These are phyloP conservation scores for Porites lobata DNA, from an alignment of 92 coral and sea anemone species.

Conservation along the genomic window DNA sequence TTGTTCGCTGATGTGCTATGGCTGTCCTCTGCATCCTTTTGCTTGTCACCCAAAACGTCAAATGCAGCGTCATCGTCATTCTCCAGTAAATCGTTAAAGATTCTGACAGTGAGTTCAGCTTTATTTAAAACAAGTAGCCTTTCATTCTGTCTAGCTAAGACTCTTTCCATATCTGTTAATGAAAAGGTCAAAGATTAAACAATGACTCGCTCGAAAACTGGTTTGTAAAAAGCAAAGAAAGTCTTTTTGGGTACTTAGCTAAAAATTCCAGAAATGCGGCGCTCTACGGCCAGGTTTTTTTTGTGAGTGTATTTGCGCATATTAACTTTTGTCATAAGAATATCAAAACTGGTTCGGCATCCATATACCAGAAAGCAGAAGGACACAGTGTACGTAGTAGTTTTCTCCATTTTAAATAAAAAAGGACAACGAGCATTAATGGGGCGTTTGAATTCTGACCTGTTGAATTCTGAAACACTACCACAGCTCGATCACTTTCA, in stretches of 20 bases:
- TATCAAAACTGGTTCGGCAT: no score
- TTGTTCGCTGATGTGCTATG: not conserved
- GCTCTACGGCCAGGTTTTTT: no score
- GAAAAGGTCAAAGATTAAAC: not conserved
- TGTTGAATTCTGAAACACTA: conserved; percentile 65
- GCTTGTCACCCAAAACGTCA: not conserved
- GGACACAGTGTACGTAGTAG: no score
- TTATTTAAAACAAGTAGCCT: conserved; percentile 45
- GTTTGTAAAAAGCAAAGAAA: no score
- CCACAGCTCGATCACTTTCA: conserved; percentile 70
- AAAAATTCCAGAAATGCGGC: no score
- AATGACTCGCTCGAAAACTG: not conserved
- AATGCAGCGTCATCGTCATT: conserved; percentile 16
- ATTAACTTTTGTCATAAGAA: no score
- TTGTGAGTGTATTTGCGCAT: no score
- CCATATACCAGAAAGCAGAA: no score
- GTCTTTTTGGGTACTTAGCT: no score
- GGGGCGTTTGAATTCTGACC: conserved; percentile 50
- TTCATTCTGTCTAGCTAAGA: conserved; percentile 14
- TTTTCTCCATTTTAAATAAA: not conserved
- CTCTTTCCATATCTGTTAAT: conserved; percentile 49
- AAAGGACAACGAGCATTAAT: not conserved
- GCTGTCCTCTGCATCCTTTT: not conserved
- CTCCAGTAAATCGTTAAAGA: conserved; percentile 60
- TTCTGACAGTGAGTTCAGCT: conserved; percentile 45